phyloP scores from a whole-genome alignment of 2,113 vertebrate genomes.

The Azemiops feae region DNA sequence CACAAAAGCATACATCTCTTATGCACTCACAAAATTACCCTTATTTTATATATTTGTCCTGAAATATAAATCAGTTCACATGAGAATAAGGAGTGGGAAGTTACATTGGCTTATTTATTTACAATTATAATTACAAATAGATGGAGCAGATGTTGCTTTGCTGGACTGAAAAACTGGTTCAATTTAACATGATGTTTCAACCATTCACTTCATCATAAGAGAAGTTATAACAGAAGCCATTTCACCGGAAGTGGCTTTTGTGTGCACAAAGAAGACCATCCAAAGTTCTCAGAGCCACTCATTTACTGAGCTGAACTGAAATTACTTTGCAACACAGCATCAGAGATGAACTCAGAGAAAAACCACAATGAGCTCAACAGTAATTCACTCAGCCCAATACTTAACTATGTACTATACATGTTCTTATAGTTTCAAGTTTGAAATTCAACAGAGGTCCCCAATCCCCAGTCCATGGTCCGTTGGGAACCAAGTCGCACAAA shows the following conservation, averaged over 20 bases:
- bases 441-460: neutral
- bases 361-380: neutral
- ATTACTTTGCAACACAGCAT: neutral
- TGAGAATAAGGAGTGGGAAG: neutral
- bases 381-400: neutral
- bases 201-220: neutral
- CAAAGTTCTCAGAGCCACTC: neutral
- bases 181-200: neutral
- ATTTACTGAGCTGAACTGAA: neutral
- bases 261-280: neutral
- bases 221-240: neutral
- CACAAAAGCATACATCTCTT: neutral
- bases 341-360: neutral
- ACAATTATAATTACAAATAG: neutral
- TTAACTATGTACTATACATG: neutral
- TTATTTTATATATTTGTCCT: neutral
- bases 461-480: no score
- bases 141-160: neutral
- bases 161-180: neutral
- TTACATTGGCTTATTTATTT: neutral
- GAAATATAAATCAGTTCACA: neutral
- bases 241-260: neutral
- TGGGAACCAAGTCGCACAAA: neutral
- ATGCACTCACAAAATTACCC: neutral
- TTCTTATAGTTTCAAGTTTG: neutral